phyloP scores from a whole-genome alignment of 2,113 vertebrate species.

The mouse (Mus musculus) region DNA sequence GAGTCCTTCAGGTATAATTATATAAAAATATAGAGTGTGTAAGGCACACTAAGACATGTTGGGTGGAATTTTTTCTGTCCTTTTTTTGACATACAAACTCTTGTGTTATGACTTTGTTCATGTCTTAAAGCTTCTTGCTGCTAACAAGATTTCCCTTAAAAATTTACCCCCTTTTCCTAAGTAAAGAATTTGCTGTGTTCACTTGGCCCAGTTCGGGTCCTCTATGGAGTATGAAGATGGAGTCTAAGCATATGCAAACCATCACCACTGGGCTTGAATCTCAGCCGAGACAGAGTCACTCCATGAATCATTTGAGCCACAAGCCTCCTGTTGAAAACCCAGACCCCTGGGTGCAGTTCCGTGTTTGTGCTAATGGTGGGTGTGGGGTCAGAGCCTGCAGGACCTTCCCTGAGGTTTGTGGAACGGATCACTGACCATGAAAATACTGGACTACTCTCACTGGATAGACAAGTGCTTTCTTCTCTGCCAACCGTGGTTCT shows the following conservation, averaged over 20 bases:
- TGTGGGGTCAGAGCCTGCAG: constrained; percentile 59
- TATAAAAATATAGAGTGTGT: background rate
- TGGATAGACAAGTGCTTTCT: background rate
- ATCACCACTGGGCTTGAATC: constrained; percentile 69
- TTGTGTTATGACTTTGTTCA: constrained; percentile 51
- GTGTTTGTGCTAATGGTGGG: constrained; percentile 52
- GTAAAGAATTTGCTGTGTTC: constrained; percentile 43
- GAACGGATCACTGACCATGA: constrained; percentile 7
- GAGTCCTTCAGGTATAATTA: background rate
- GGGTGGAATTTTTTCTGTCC: constrained; percentile 5
- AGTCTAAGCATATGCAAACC: constrained; percentile 66
- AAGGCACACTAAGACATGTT: background rate
- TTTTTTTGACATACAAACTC: background rate
- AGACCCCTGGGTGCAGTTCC: constrained; percentile 55
- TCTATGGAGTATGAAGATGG: constrained; percentile 17
- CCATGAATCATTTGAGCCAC: constrained; percentile 69
- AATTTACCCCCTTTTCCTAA: constrained; percentile 50
- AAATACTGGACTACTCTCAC: background rate
- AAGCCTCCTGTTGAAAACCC: constrained; percentile 68
- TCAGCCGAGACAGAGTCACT: constrained; percentile 13
- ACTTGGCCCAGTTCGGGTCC: background rate
- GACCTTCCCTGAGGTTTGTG: constrained; percentile 29
- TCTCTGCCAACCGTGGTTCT: background rate
- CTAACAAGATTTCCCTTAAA: constrained; percentile 36
- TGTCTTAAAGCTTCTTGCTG: constrained; percentile 43